Percentiles rank a stretch among this genome's conserved stretches.
phyloP scores from a whole-genome alignment of 2,797 vertebrate species.

The Myripristis jacobus region DNA sequence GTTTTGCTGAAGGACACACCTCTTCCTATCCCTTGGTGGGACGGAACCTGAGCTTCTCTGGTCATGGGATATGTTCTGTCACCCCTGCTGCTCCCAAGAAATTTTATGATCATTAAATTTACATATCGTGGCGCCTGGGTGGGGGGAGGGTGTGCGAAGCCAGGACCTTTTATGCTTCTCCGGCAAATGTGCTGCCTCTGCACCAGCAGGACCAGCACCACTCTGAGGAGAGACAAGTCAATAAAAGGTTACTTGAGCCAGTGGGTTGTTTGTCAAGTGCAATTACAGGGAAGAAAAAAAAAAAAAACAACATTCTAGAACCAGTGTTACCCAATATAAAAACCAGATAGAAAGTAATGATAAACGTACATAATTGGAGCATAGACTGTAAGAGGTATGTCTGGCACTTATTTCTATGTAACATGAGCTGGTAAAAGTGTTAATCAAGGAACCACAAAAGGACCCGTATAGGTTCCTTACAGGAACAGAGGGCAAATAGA shows the following conservation, averaged over 20 bases:
- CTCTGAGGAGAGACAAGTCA: slow-evolving; percentile 67
- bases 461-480: slow-evolving; percentile 9
- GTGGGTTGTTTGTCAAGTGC: slow-evolving; percentile 71
- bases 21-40: slow-evolving; percentile 25
- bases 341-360: slow-evolving; percentile 50
- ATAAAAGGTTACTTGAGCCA: slow-evolving; percentile 72
- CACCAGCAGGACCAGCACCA: slow-evolving; percentile 37
- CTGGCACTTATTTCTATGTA: slow-evolving; percentile 31
- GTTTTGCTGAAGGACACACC: slow-evolving; percentile 26
- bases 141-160: slow-evolving; percentile 53
- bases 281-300: slow-evolving; percentile 64
- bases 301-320: slow-evolving; percentile 55
- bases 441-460: slow-evolving; percentile 21
- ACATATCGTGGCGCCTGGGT: slow-evolving; percentile 60
- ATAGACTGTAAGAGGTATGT: slow-evolving; percentile 34
- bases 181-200: slow-evolving; percentile 45
- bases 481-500: slow-evolving; percentile 24
- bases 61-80: slow-evolving; percentile 50
- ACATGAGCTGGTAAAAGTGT: slow-evolving; percentile 14
- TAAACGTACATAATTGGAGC: slow-evolving; percentile 39
- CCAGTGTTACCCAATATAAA: slow-evolving; percentile 54
- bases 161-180: slow-evolving; percentile 51
- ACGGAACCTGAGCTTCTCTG: slow-evolving; percentile 41
- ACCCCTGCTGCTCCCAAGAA: slow-evolving; percentile 47
- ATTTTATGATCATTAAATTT: slow-evolving; percentile 62